Evolutionary conservation across 2,888 invertebrate genomes (phyloP).

Genomic region (Drosophila maculinotata): DNA sequence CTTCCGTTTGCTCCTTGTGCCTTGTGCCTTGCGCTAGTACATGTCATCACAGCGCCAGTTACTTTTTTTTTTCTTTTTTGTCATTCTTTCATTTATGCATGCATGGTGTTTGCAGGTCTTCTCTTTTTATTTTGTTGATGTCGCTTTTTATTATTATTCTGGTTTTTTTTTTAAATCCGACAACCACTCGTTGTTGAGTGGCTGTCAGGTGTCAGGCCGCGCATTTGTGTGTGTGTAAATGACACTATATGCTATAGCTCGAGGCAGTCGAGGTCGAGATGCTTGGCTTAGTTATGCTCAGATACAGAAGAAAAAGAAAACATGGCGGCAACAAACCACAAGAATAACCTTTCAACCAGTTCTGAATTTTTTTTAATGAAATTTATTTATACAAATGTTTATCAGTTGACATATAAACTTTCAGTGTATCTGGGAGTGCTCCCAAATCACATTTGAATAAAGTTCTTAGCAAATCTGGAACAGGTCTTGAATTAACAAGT

Average conservation of each 20-base stretch:
- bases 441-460: too few species aligned
- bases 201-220: conserved; percentile 74
- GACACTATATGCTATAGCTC: conserved; percentile 45
- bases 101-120: conserved; percentile 50
- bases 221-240: conserved; percentile 56
- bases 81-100: conserved; percentile 69
- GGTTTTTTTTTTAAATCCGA: conserved; percentile 65
- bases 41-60: conserved; percentile 52
- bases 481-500: too few species aligned
- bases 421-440: too few species aligned
- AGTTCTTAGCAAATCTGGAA: too few species aligned
- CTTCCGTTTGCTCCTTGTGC: conserved; percentile 3
- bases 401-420: too few species aligned
- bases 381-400: too few species aligned
- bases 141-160: conserved; percentile 54
- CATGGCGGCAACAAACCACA: conserved; percentile 2
- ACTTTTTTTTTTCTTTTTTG: conserved; percentile 32
- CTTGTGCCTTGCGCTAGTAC: conserved; percentile 10
- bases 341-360: neutral
- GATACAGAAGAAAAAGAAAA: conserved; percentile 35
- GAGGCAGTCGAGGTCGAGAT: conserved; percentile 52
- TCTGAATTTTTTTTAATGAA: too few species aligned
- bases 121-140: conserved; percentile 31
- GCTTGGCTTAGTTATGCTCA: conserved; percentile 45
- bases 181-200: conserved; percentile 74